Conservation (phyloP, 2,113 vertebrate genomes). For the Odontesthes bonariensis region DNA sequence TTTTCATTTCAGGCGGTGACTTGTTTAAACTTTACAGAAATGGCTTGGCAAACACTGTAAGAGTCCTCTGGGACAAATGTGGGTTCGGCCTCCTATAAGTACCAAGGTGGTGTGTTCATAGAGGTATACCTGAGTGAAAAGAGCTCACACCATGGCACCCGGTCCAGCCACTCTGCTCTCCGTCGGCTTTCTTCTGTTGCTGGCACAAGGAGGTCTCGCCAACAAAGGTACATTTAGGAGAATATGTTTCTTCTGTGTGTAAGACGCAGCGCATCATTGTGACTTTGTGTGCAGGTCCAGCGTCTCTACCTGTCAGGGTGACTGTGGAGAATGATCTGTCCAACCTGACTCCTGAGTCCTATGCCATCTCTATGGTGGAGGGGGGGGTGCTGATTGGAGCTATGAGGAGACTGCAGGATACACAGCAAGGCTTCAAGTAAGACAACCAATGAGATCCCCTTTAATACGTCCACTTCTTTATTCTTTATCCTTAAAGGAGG, state of each 20-base stretch:
- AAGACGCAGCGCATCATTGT: background rate
- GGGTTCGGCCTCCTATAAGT: conserved; percentile 49
- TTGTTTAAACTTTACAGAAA: conserved; percentile 22
- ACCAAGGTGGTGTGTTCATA: background rate
- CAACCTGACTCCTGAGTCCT: conserved; percentile 45
- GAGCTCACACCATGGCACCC: conserved; percentile 35
- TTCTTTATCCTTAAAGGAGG: background rate
- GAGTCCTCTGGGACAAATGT: conserved; percentile 7
- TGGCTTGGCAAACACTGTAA: background rate
- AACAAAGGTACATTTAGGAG: conserved; percentile 34
- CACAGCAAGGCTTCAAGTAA: conserved; percentile 69
- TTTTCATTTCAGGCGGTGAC: conserved; percentile 7
- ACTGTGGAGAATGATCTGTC: conserved; percentile 62
- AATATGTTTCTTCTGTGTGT: background rate
- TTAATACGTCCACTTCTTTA: background rate
- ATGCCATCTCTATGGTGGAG: conserved; percentile 51
- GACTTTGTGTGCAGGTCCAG: conserved; percentile 20
- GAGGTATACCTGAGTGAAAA: background rate
- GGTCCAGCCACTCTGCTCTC: conserved; percentile 37
- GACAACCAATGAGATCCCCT: conserved; percentile 11
- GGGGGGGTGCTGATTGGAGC: conserved; percentile 73
- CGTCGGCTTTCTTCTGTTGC: conserved; percentile 53
- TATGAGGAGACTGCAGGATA: conserved; percentile 70
- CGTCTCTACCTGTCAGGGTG: conserved; percentile 55
- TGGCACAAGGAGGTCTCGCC: conserved; percentile 27